Evolutionary conservation across 2,797 vertebrate species (phyloP), one percentile per base, ranked within the genome.

Genomic region (Gallirallus australis): DNA sequence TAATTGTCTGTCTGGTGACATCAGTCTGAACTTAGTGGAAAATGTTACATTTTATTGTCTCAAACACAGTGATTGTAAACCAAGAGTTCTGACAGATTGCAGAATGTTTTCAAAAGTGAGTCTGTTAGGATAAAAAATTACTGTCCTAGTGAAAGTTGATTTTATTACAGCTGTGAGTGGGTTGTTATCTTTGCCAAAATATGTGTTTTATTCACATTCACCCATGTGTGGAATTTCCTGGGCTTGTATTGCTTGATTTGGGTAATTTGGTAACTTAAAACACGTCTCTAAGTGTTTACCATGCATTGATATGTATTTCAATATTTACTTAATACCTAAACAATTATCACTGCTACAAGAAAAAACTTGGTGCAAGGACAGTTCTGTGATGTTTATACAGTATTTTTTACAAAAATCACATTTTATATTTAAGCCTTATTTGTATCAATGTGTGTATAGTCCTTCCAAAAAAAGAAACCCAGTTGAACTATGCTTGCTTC

Each of bases 391-490:
- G 11, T 61, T 86, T 85, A 40, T 54, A 42, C 8, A 11, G 4
- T 50, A 2, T 33, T 24, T 53, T 57, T 57, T 31, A 77, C 40
- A 57, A 56, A 70, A 31, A 27, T n/a, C 39, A 2, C 28, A 20
- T 52, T 81, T 59, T 75, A 17, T 37, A 24, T 53, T 77, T 71
- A 52, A 35, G 4, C 24, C 17, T 63, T 69, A 18, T 45, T 87
- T 87, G 28, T 54, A 30, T 79, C 24, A 30, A 2, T 76, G 11
- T 31, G 17, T 80, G 9, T 37, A 5, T 14, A 78, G 31, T 31
- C 9, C 66, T 93, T 80, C n/a, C 53, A 5, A 92, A 93, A 92
- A 57, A 57, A 6, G 90, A 93, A 93, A 57, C 64, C 2, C 53
- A 52, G 5, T 7, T 65, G 54, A 15, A 4, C 24, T 14, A 9